Conservation (phyloP, 2,113 vertebrate genomes). For the Grammomys surdaster region DNA sequence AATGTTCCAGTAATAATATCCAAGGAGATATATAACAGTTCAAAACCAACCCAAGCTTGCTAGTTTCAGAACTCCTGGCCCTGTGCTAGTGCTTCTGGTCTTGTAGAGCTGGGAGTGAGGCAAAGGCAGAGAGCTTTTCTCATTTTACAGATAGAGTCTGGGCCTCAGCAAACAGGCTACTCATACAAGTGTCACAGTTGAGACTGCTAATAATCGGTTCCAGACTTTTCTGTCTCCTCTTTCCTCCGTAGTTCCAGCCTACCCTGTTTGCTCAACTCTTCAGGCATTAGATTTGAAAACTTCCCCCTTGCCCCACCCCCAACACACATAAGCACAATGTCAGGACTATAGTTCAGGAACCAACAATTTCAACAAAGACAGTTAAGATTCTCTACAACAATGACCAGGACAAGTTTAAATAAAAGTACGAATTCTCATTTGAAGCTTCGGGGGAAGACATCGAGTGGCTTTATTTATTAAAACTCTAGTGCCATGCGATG, state of each 20-base stretch:
- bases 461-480: not conserved
- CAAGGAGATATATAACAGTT: constrained; percentile 25
- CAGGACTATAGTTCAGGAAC: not conserved
- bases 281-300: not conserved
- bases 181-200: not conserved
- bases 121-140: not conserved
- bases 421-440: constrained; percentile 22
- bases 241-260: not conserved
- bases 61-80: not conserved
- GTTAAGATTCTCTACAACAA: not conserved
- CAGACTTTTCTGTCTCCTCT: not conserved
- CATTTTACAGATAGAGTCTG: not conserved
- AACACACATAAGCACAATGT: not conserved
- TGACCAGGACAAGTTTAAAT: not conserved
- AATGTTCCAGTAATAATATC: not conserved
- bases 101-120: not conserved
- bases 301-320: too few relatives aligned
- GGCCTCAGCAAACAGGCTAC: not conserved
- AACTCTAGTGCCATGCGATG: not conserved
- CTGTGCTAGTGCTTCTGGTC: not conserved
- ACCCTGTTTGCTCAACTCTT: not conserved
- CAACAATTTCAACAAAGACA: not conserved
- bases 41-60: not conserved
- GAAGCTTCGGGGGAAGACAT: not conserved
- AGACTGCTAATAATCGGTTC: not conserved